phyloP scores from a whole-genome alignment of 2,113 vertebrate species.

The Chrysemys picta region DNA sequence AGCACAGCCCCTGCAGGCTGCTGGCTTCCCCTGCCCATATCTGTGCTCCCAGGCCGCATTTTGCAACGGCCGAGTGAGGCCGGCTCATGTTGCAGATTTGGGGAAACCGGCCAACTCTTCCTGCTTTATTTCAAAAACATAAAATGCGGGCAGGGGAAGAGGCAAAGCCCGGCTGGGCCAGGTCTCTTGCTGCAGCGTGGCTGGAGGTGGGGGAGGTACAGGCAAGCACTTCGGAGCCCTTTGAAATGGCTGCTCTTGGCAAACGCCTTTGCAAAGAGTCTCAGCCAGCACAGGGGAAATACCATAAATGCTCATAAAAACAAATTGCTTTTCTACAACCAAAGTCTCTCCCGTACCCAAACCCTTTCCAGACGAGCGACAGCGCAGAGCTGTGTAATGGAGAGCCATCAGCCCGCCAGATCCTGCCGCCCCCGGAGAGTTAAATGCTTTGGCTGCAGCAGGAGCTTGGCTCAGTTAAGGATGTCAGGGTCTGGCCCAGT shows the following conservation, averaged over 20 bases:
- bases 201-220: background rate
- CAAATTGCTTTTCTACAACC: background rate
- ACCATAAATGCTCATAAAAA: rapidly evolving
- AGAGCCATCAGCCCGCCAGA: background rate
- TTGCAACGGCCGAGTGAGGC: background rate
- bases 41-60: background rate
- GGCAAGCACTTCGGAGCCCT: background rate
- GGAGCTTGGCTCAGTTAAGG: background rate
- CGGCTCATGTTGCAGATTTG: no score
- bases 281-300: background rate
- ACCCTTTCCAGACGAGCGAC: background rate
- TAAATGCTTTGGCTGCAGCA: background rate
- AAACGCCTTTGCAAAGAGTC: background rate
- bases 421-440: background rate
- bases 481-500: background rate
- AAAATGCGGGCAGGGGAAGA: background rate
- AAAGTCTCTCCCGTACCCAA: background rate
- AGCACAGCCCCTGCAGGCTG: background rate
- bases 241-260: background rate
- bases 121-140: background rate
- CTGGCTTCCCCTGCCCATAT: background rate
- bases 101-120: background rate
- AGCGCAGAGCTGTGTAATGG: rapidly evolving
- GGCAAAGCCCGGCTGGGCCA: no score
- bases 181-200: background rate